Evolutionary conservation across 2,113 vertebrate species (phyloP).

Genomic region (Marcusenius ussheri): DNA sequence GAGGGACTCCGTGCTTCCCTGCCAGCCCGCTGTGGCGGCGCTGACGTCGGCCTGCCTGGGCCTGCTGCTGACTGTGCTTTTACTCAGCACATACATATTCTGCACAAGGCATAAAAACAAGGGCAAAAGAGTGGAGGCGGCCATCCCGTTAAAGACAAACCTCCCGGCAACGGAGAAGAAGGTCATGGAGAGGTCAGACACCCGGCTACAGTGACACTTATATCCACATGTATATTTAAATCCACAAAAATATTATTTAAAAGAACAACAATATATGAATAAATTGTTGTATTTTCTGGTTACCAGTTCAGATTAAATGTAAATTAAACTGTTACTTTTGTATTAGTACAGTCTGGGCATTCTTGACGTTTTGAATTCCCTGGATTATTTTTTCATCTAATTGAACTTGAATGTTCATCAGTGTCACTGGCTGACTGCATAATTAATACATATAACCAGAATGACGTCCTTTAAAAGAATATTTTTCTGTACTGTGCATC

Average conservation of each 20-base stretch:
- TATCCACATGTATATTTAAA: constrained; percentile 41
- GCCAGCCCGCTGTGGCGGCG: constrained; percentile 74
- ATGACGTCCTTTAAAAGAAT: neutral
- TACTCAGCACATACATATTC: constrained; percentile 83
- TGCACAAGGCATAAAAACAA: constrained; percentile 69
- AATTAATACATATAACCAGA: neutral
- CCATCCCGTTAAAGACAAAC: constrained; percentile 84
- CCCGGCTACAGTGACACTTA: constrained; percentile 34
- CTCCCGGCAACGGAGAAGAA: constrained; percentile 74
- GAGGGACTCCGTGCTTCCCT: constrained; percentile 65
- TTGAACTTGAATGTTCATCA: neutral
- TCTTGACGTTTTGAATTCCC: neutral
- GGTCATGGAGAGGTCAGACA: constrained; percentile 82
- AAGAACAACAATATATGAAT: constrained; percentile 32
- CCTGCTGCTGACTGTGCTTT: constrained; percentile 72
- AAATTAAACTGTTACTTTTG: neutral
- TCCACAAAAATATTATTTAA: constrained; percentile 13
- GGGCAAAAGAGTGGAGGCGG: constrained; percentile 70
- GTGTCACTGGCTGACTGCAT: neutral
- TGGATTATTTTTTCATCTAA: neutral
- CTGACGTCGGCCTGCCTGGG: constrained; percentile 78
- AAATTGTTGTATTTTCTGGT: constrained; percentile 55
- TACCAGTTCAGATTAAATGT: neutral
- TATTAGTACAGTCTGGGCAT: neutral
- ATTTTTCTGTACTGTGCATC: neutral